phyloP scores from a whole-genome alignment of 2,888 invertebrate species.

The Drosophila mulleri region DNA sequence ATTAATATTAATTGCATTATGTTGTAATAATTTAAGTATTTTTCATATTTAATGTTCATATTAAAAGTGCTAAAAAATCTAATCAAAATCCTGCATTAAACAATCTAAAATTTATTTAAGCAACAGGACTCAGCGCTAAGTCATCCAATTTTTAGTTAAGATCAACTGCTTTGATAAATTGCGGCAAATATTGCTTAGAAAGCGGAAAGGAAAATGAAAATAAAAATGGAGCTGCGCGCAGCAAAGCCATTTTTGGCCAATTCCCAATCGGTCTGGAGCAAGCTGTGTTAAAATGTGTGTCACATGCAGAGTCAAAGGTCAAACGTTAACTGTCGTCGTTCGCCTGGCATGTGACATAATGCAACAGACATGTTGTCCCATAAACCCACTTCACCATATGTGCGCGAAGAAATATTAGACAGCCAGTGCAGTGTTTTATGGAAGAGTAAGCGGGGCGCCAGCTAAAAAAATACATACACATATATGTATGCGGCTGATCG shows the following conservation, averaged over 20 bases:
- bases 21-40: too few relatives aligned
- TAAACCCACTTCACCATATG: background rate
- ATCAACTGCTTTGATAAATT: background rate
- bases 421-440: constrained; percentile 43
- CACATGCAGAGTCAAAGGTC: constrained; percentile 27
- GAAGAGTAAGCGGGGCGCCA: constrained; percentile 25
- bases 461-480: constrained; percentile 4
- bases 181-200: background rate
- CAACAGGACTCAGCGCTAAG: too few relatives aligned
- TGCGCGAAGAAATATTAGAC: constrained; percentile 37
- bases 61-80: too few relatives aligned
- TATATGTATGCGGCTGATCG: background rate
- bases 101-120: too few relatives aligned
- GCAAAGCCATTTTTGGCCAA: background rate
- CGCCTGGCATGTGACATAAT: constrained; percentile 44
- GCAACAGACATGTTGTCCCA: constrained; percentile 51
- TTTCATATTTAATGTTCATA: too few relatives aligned
- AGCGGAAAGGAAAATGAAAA: background rate
- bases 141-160: background rate
- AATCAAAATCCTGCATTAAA: too few relatives aligned
- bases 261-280: background rate
- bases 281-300: constrained; percentile 11
- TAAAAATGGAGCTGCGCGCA: background rate
- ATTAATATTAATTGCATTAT: too few relatives aligned
- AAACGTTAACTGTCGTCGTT: constrained; percentile 27